phyloP scores from a whole-genome alignment of 2,113 vertebrate genomes.

The Pachyramphus minor region DNA sequence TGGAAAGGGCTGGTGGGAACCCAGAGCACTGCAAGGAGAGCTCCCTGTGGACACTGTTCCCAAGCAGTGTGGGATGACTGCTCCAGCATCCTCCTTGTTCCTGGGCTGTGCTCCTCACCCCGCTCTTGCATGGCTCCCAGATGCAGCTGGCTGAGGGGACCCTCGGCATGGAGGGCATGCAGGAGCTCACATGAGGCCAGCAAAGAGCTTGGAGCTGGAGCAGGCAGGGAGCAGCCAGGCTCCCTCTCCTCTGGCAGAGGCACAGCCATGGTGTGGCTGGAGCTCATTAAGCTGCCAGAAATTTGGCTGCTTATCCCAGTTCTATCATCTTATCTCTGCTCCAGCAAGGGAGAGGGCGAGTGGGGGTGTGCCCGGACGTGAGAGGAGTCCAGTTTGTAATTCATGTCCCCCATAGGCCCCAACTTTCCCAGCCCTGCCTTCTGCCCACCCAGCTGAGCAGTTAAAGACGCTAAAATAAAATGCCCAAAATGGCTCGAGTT shows the following conservation, averaged over 20 bases:
- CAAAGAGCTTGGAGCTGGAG: not conserved
- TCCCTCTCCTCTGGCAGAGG: not conserved
- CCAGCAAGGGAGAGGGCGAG: not conserved
- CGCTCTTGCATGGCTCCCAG: not conserved
- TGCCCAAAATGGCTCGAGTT: not conserved
- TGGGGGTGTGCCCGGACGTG: not conserved
- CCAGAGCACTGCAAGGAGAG: accelerated
- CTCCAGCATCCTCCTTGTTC: not conserved
- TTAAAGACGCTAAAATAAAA: not conserved
- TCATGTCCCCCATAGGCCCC: not conserved
- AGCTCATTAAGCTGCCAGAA: not conserved
- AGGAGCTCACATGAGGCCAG: not conserved
- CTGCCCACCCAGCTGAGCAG: accelerated
- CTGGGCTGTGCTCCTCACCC: not conserved
- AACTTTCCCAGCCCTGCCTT: not conserved
- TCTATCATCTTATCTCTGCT: not conserved
- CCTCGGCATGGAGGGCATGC: accelerated
- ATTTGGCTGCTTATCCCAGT: not conserved
- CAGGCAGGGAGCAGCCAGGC: not conserved
- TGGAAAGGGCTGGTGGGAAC: constrained; percentile 15
- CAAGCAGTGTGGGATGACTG: accelerated
- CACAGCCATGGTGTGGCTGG: not conserved
- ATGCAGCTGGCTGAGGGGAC: not conserved
- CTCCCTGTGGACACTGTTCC: not conserved
- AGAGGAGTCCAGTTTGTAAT: not conserved